A percentile compares a stretch with the other conserved stretches of the same genome.
These are phyloP conservation scores for Nixonia krombeini DNA, from an alignment of 1,140 invertebrate species.

Conservation along the genomic window DNA sequence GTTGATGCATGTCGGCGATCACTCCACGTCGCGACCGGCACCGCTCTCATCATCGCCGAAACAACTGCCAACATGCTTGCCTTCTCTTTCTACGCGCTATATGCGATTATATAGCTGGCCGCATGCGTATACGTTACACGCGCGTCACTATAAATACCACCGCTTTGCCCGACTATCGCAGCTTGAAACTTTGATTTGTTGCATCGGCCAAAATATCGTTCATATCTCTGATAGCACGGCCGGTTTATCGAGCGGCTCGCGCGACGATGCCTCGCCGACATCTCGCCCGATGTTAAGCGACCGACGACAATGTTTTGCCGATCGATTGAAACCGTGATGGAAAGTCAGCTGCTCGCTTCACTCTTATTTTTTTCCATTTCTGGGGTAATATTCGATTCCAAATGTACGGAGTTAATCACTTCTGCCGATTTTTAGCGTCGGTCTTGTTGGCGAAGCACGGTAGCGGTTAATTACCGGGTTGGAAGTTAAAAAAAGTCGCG, in stretches of 20 bases:
- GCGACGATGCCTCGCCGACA: conserved; percentile 16
- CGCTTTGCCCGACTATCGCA: conserved; percentile 29
- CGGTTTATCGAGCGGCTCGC: too few species aligned
- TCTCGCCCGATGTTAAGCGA: too few species aligned
- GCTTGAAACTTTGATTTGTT: conserved; percentile 39
- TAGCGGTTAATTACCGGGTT: conserved; percentile 25
- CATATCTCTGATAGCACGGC: too few species aligned
- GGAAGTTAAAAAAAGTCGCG: conserved; percentile 37
- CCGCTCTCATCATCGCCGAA: conserved; percentile 44
- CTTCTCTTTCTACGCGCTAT: conserved; percentile 33
- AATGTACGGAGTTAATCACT: too few species aligned
- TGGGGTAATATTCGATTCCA: too few species aligned
- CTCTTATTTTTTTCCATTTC: too few species aligned
- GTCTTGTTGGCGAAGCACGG: conserved; percentile 5
- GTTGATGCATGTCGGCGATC: conserved; percentile 51
- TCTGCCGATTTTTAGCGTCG: conserved; percentile 5
- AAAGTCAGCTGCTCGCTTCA: too few species aligned
- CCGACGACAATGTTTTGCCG: too few species aligned
- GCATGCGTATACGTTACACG: conserved; percentile 44
- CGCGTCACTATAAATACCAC: conserved; percentile 49
- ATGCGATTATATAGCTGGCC: conserved; percentile 38
- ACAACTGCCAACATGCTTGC: conserved; percentile 41
- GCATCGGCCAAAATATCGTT: conserved; percentile 29
- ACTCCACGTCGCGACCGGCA: conserved; percentile 48
- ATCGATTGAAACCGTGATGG: too few species aligned